Evolutionary conservation across 2,797 vertebrate genomes (phyloP).

Genomic region (Sebastes wilsoni): DNA sequence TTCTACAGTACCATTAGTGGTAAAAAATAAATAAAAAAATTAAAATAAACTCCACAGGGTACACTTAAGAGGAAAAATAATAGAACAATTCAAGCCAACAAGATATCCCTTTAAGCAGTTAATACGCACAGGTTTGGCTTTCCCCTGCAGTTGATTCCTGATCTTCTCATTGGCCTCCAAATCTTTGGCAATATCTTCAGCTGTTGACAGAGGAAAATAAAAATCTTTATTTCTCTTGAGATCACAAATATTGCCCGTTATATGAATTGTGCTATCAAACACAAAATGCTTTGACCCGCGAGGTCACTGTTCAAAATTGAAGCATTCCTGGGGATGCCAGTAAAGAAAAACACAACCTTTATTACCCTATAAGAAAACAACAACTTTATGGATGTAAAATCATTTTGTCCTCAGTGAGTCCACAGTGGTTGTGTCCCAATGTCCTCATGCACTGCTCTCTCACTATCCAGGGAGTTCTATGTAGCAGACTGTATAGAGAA

Average conservation of each 20-base stretch:
- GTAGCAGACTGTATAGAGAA: too few species aligned
- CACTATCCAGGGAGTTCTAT: too few species aligned
- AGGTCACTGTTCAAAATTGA: constrained; percentile 1
- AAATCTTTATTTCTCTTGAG: constrained; percentile 4
- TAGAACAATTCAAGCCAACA: background rate
- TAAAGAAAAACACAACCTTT: constrained; percentile 4
- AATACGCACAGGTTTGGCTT: constrained; percentile 82
- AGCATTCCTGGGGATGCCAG: background rate
- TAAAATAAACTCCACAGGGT: background rate
- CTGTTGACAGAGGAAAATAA: constrained; percentile 74
- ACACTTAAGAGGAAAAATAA: background rate
- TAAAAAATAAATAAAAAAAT: background rate
- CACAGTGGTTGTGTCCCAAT: background rate
- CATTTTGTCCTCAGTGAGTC: background rate
- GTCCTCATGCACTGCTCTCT: too few species aligned
- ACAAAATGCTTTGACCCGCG: background rate
- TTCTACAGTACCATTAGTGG: background rate
- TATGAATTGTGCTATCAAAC: background rate
- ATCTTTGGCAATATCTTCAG: constrained; percentile 90
- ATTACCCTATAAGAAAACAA: background rate
- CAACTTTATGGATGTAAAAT: background rate
- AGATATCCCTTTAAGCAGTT: background rate
- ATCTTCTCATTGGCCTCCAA: constrained; percentile 91
- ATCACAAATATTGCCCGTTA: constrained; percentile 5
- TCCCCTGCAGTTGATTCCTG: constrained; percentile 82